phyloP scores from a whole-genome alignment of 2,797 vertebrate species.

The Danio kyathit region DNA sequence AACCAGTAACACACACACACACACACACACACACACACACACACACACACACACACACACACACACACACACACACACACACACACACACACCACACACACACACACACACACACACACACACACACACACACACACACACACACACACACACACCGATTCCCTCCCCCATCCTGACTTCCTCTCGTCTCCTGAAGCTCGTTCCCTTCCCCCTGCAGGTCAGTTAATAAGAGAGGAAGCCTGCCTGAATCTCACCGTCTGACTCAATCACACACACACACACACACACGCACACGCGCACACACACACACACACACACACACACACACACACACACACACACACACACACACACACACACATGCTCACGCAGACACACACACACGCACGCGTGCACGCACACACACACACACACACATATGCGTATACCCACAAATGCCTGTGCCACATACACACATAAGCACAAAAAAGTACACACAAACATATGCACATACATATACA shows the following conservation, averaged over 20 bases:
- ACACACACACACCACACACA: conserved; percentile 29
- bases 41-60: conserved; percentile 19
- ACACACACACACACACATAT: too few species aligned
- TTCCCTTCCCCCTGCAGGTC: conserved; percentile 78
- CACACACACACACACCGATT: conserved; percentile 25
- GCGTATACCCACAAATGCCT: too few species aligned
- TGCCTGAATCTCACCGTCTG: conserved; percentile 57
- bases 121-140: neutral
- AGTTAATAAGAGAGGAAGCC: conserved; percentile 88
- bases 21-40: conserved; percentile 19
- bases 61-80: conserved; percentile 17
- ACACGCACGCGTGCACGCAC: too few species aligned
- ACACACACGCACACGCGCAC: conserved; percentile 29
- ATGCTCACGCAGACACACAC: too few species aligned
- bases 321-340: neutral
- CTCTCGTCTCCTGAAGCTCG: conserved; percentile 46
- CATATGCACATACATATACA: too few species aligned
- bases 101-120: neutral
- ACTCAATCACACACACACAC: conserved; percentile 46
- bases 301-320: conserved; percentile 11
- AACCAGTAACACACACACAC: conserved; percentile 28
- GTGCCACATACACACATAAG: too few species aligned
- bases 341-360: conserved; percentile 22
- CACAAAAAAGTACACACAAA: too few species aligned
- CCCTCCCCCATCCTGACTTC: conserved; percentile 49